phyloP scores from a whole-genome alignment of 2,888 invertebrate species.

The Trachelus troglodyta region DNA sequence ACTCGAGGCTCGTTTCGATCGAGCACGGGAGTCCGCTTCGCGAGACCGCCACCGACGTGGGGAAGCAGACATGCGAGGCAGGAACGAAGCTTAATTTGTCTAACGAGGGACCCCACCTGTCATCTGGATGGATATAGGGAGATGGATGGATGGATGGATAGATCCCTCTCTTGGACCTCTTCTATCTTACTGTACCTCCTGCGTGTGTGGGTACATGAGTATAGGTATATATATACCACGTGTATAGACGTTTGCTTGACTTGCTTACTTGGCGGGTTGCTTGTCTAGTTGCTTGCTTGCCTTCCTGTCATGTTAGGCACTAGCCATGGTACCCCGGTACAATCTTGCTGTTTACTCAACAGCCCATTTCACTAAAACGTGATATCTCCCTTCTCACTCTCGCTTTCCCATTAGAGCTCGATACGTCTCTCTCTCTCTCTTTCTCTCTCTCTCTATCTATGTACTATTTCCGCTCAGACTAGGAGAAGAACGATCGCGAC shows the following conservation, averaged over 20 bases:
- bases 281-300: not conserved
- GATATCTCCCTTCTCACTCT: not conserved
- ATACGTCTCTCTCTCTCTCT: not conserved
- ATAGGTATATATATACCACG: not conserved
- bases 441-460: not conserved
- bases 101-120: conserved; percentile 61
- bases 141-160: conserved; percentile 29
- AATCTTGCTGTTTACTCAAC: conserved; percentile 3
- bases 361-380: conserved; percentile 5
- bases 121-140: conserved; percentile 47
- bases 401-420: not conserved
- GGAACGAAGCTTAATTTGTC: conserved; percentile 61
- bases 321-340: conserved; percentile 1
- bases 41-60: conserved; percentile 31
- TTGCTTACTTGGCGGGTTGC: not conserved
- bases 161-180: conserved; percentile 12
- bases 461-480: not conserved
- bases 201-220: not conserved
- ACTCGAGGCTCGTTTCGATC: conserved; percentile 64
- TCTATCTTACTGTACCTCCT: not conserved
- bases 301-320: conserved; percentile 9
- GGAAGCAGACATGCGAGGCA: not conserved
- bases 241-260: not conserved
- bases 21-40: conserved; percentile 46
- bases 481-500: not conserved